Evolutionary conservation across 1,140 invertebrate genomes (phyloP), one percentile per base, ranked within the genome.

Genomic region (Heliconius nattereri): DNA sequence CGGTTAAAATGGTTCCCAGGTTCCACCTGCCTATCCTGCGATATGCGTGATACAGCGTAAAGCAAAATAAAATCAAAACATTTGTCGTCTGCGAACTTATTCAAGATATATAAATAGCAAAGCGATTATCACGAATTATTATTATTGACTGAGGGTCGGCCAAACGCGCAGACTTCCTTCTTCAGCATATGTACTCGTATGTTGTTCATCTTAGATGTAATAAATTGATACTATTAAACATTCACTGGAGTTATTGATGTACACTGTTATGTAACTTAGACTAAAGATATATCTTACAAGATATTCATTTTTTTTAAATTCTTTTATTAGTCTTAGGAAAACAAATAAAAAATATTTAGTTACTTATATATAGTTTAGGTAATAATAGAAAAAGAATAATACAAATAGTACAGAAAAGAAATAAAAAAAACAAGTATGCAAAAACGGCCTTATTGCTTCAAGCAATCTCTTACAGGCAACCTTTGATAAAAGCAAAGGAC

Each of bases 61-160:
- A 45, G 40, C 3, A 16, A 45, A 52, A 52, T n/a, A 57, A 57
- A 23, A n/a, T 60, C n/a, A 23, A 60, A 60, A 23, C 54, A n/a
- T 23, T 3, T 54, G 32, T 52, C 71, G 60, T 72, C 75, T 45
- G 29, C 52, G 75, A 32, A 71, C 35, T 81, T 73, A 81, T 75
- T 81, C 79, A 81, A 13, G 60, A 57, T 60, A 78, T 73, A 71
- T 75, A 81, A 81, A 81, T 81, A 75, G 72, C 23, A 19, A 40
- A n/a, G 32, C 76, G 60, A 81, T 81, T 81, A 81, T 80, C 54
- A 19, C 23, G 35, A 29, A 52, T 66, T 54, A 73, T 74, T 77
- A 77, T 74, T 77, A 77, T 70, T 74, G 20, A 16, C 73, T 29
- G 76, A 75, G 73, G 73, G 70, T 71, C 78, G 32, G 52, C 71